These are phyloP conservation scores for Ivindomyrus marchei DNA, from an alignment of 2,113 vertebrate species.

Conservation along the genomic window DNA sequence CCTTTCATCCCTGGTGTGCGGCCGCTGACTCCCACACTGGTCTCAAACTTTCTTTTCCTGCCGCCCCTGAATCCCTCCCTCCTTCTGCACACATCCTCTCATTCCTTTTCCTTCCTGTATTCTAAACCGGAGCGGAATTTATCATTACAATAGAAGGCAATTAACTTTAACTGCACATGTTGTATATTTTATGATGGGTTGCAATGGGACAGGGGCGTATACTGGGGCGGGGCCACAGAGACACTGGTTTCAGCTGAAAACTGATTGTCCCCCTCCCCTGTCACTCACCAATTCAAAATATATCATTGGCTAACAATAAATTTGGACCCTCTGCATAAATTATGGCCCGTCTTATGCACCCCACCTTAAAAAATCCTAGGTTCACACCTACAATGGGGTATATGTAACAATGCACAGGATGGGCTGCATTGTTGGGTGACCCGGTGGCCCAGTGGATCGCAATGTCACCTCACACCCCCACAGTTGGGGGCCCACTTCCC, in stretches of 20 bases:
- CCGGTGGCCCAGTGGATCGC: neutral
- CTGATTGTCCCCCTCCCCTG: neutral
- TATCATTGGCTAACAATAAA: neutral
- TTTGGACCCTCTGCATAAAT: neutral
- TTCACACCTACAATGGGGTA: neutral
- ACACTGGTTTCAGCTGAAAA: neutral
- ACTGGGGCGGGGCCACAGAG: neutral
- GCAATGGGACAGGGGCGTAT: neutral
- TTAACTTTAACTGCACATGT: neutral
- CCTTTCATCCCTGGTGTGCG: neutral
- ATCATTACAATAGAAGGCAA: neutral
- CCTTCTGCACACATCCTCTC: neutral
- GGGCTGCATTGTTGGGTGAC: neutral
- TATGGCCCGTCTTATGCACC: neutral
- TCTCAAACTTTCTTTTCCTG: constrained; percentile 1
- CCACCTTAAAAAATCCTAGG: neutral
- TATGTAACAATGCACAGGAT: neutral
- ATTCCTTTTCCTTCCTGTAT: neutral
- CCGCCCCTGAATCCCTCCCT: neutral
- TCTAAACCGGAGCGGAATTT: neutral
- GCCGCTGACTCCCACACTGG: neutral
- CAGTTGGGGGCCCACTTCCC: neutral
- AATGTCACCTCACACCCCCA: neutral
- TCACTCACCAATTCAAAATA: neutral
- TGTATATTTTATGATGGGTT: neutral